A percentile compares a stretch with the other conserved stretches of the same genome.
Evolutionary conservation across 2,797 vertebrate species (phyloP).

Genomic region (Darevskia mixta): DNA sequence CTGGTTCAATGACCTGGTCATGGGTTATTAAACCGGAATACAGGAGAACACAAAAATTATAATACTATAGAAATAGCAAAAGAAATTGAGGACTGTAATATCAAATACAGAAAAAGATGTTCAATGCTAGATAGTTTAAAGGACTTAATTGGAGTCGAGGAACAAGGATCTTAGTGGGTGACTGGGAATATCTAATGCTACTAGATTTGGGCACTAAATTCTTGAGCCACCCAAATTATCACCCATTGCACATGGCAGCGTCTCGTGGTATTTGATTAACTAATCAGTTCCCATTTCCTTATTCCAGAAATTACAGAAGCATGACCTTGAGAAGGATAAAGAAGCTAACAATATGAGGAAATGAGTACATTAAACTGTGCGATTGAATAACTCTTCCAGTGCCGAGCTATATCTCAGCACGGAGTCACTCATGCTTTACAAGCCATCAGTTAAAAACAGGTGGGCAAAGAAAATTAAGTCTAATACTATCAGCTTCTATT

Average conservation of each 20-base stretch:
- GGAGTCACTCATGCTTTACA: neutral
- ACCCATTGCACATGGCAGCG: neutral
- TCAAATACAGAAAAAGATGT: neutral
- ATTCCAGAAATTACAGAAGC: neutral
- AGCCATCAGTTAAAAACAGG: neutral
- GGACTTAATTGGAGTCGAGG: too few species aligned
- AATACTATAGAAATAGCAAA: neutral
- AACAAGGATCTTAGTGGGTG: neutral
- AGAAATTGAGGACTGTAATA: neutral
- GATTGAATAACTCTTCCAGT: neutral
- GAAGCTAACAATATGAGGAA: neutral
- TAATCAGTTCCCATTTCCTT: neutral
- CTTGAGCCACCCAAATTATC: neutral
- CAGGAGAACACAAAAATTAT: neutral
- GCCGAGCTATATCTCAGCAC: neutral
- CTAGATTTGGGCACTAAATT: neutral
- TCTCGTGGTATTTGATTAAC: neutral
- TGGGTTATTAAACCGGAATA: neutral
- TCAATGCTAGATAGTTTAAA: neutral
- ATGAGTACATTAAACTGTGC: neutral
- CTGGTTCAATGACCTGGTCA: neutral
- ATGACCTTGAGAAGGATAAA: neutral
- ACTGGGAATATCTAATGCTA: neutral
- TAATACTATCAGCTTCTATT: neutral
- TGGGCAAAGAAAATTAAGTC: neutral